phyloP scores from a whole-genome alignment of 1,140 invertebrate species.

The Drosophila punjabiensis region DNA sequence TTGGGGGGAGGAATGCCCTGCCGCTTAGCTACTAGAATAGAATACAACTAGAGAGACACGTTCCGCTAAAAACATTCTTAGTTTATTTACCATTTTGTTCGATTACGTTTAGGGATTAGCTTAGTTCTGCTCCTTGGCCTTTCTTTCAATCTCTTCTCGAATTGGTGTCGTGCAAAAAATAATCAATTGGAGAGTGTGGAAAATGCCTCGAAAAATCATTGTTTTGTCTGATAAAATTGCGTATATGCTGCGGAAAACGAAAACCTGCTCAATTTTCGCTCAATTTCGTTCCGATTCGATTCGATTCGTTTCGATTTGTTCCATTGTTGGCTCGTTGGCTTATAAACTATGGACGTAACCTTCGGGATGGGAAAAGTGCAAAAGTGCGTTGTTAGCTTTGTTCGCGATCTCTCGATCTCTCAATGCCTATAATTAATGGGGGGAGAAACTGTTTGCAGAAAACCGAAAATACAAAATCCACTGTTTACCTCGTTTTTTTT shows the following conservation, averaged over 20 bases:
- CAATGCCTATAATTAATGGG: slow-evolving; percentile 33
- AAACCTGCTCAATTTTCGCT: slow-evolving; percentile 33
- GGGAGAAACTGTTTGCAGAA: slow-evolving; percentile 24
- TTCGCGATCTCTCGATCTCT: slow-evolving; percentile 13
- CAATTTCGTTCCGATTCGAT: slow-evolving; percentile 38
- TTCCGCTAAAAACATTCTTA: slow-evolving; percentile 82
- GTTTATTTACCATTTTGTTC: slow-evolving; percentile 52
- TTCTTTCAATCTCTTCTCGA: slow-evolving; percentile 14
- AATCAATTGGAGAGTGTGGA: slow-evolving; percentile 31
- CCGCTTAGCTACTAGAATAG: slow-evolving; percentile 73
- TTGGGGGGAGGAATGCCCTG: slow-evolving; percentile 40
- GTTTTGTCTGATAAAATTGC: slow-evolving; percentile 30
- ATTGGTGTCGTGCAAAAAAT: slow-evolving; percentile 49
- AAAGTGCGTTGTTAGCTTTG: slow-evolving; percentile 72
- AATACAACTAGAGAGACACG: slow-evolving; percentile 75
- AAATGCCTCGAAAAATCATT: slow-evolving; percentile 48
- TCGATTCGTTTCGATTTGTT: slow-evolving; percentile 52
- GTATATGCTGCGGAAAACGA: slow-evolving; percentile 29
- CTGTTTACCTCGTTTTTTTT: slow-evolving; percentile 7
- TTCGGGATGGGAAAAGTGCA: slow-evolving; percentile 81
- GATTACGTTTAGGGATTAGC: slow-evolving; percentile 62
- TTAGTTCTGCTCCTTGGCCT: slow-evolving; percentile 51
- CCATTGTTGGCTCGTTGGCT: slow-evolving; percentile 77
- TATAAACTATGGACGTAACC: slow-evolving; percentile 85
- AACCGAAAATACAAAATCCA: slow-evolving; percentile 27